A percentile compares a stretch with the other conserved stretches of the same genome.
These are phyloP conservation scores for Ophioninae sp. DNA, from an alignment of 2,888 invertebrate species.

Conservation along the genomic window DNA sequence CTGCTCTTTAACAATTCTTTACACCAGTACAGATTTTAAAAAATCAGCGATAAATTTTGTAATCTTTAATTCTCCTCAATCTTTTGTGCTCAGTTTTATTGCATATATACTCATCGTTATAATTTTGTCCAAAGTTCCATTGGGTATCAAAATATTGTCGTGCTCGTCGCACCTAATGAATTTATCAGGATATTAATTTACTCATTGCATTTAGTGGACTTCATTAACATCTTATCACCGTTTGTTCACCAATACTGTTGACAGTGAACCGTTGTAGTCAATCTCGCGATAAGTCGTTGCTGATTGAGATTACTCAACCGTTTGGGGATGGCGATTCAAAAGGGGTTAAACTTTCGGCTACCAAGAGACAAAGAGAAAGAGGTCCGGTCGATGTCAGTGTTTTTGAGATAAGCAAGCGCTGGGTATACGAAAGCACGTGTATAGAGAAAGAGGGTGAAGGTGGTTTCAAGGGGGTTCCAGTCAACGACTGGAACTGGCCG, in stretches of 20 bases:
- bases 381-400: constrained; percentile 66
- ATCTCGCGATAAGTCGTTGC: not conserved
- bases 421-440: constrained; percentile 35
- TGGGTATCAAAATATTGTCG: too few relatives aligned
- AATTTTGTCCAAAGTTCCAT: too few relatives aligned
- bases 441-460: constrained; percentile 17
- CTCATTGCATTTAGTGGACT: not conserved
- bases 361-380: not conserved
- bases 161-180: not conserved
- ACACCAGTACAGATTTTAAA: too few relatives aligned
- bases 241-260: not conserved
- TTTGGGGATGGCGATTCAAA: not conserved
- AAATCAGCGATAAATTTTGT: too few relatives aligned
- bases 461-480: constrained; percentile 34
- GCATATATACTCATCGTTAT: too few relatives aligned
- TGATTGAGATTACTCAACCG: not conserved
- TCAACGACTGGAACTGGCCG: constrained; percentile 46
- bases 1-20: too few relatives aligned
- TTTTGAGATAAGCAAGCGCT: constrained; percentile 77
- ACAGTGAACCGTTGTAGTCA: not conserved
- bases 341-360: not conserved
- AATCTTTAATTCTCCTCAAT: too few relatives aligned
- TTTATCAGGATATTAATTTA: not conserved
- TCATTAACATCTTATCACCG: not conserved
- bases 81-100: too few relatives aligned